Evolutionary conservation across 2,888 invertebrate genomes (phyloP).

Genomic region (Galeopsomyia nigrocyanea): DNA sequence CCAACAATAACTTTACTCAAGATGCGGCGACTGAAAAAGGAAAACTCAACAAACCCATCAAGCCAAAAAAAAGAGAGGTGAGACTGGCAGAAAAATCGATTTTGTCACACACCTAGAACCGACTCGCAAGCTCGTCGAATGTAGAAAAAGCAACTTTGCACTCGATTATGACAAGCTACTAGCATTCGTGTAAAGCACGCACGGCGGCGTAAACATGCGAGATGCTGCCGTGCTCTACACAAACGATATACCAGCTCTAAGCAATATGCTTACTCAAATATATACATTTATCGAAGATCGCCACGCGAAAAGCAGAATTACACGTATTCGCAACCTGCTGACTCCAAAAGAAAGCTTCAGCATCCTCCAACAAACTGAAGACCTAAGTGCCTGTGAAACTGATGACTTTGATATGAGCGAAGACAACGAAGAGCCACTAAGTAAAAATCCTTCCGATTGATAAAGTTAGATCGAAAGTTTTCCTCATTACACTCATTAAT

Average conservation of each 20-base stretch:
- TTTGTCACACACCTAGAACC: not conserved
- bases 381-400: no score
- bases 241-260: not conserved
- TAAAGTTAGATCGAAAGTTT: no score
- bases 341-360: not conserved
- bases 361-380: no score
- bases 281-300: not conserved
- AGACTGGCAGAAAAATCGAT: not conserved
- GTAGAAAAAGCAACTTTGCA: not conserved
- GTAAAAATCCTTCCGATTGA: no score
- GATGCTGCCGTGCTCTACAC: not conserved
- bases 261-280: not conserved
- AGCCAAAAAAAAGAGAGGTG: not conserved
- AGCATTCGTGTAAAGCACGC: not conserved
- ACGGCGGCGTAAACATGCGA: not conserved
- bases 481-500: no score
- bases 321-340: not conserved
- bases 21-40: not conserved
- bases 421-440: no score
- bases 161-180: not conserved
- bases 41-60: not conserved
- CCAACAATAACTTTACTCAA: not conserved
- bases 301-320: not conserved
- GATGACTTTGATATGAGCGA: no score
- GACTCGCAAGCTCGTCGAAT: not conserved